Percentiles rank a stretch among this genome's conserved stretches.
These are phyloP conservation scores for Cherax destructor DNA, from an alignment of 1,140 invertebrate genomes.

Conservation along the genomic window DNA sequence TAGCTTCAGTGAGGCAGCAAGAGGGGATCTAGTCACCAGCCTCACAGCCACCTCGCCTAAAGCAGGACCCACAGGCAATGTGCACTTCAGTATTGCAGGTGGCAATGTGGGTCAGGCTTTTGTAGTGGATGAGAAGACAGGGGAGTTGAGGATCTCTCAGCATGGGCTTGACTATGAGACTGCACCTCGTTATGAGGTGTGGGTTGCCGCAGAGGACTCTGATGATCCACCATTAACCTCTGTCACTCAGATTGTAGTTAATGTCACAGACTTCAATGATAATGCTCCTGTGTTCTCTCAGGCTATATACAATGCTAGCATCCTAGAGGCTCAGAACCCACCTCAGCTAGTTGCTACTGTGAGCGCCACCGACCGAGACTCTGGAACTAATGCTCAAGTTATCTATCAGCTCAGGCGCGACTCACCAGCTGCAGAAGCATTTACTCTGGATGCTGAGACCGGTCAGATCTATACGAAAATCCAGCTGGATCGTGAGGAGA, in stretches of 20 bases:
- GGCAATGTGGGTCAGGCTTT: conserved; percentile 92
- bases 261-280: conserved; percentile 94
- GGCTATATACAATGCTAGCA: conserved; percentile 87
- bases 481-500: conserved; percentile 90
- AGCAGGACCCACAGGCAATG: conserved; percentile 79
- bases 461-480: conserved; percentile 91
- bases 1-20: conserved; percentile 86
- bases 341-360: conserved; percentile 86
- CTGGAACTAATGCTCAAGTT: conserved; percentile 89
- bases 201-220: conserved; percentile 93
- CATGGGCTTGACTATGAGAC: conserved; percentile 92
- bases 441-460: conserved; percentile 86
- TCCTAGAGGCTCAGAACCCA: conserved; percentile 90
- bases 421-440: conserved; percentile 79
- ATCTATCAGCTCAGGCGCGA: conserved; percentile 85
- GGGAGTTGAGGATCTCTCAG: conserved; percentile 85
- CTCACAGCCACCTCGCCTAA: conserved; percentile 80
- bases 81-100: conserved; percentile 90
- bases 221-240: conserved; percentile 87
- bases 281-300: conserved; percentile 90
- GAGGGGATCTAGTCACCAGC: conserved; percentile 75
- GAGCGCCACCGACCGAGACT: conserved; percentile 89
- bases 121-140: conserved; percentile 85
- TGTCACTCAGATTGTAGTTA: conserved; percentile 83
- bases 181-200: conserved; percentile 88